Conservation (phyloP, 2,113 vertebrate genomes). For the Opisthocomus hoazin region DNA sequence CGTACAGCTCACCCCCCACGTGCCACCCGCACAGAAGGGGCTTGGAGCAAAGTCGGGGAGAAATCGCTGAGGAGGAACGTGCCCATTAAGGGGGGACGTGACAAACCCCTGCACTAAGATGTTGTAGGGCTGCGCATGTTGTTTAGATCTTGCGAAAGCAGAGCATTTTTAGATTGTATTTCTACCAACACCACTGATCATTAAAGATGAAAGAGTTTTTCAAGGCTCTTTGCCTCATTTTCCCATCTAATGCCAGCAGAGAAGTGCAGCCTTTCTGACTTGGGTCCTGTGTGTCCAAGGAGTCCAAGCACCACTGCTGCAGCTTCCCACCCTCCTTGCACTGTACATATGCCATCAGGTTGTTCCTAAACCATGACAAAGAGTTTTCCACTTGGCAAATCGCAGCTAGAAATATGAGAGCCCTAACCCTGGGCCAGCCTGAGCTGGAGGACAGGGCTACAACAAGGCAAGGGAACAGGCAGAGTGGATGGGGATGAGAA, state of each 20-base stretch:
- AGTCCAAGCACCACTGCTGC: not conserved
- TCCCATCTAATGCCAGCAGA: not conserved
- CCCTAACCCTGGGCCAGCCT: not conserved
- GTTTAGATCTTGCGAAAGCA: not conserved
- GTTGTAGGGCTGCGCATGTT: not conserved
- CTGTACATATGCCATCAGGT: not conserved
- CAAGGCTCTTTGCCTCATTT: not conserved
- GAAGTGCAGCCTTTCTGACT: not conserved
- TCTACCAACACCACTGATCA: not conserved
- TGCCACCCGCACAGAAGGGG: not conserved
- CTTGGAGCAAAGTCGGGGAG: not conserved
- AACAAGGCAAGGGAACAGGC: not conserved
- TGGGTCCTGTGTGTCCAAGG: not conserved
- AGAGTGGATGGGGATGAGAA: not conserved
- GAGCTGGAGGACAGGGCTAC: not conserved
- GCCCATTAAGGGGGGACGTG: not conserved
- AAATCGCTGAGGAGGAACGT: not conserved
- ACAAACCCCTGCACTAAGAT: not conserved
- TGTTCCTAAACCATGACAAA: rapidly evolving
- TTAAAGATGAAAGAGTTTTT: not conserved
- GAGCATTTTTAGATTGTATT: not conserved
- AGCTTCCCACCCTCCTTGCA: not conserved
- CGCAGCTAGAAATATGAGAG: not conserved
- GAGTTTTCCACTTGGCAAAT: not conserved
- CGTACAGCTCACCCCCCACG: not conserved